These are phyloP conservation scores for Scaptomyza cyrtandrae DNA, from an alignment of 2,888 invertebrate genomes.

Conservation along the genomic window DNA sequence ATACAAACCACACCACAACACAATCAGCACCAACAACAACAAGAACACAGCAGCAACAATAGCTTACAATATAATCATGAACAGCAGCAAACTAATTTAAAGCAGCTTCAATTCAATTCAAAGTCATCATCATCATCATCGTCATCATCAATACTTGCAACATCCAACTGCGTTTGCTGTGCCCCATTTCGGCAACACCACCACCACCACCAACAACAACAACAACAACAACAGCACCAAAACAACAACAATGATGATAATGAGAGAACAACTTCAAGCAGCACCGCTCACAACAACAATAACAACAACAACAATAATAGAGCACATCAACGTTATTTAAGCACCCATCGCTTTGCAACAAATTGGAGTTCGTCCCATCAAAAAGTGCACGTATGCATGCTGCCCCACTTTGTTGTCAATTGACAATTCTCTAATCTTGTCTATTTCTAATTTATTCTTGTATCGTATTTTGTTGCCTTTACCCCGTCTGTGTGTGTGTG, in stretches of 20 bases:
- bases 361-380: slow-evolving; percentile 81
- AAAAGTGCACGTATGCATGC: slow-evolving; percentile 84
- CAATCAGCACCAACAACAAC: slow-evolving; percentile 29
- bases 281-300: slow-evolving; percentile 20
- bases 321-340: slow-evolving; percentile 54
- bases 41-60: slow-evolving; percentile 14
- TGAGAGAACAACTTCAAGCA: not conserved
- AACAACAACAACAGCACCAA: slow-evolving; percentile 2
- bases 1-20: slow-evolving; percentile 46
- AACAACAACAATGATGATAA: not conserved
- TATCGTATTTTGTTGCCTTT: too few relatives aligned
- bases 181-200: slow-evolving; percentile 35
- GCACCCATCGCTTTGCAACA: slow-evolving; percentile 65
- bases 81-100: slow-evolving; percentile 34
- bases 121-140: too few relatives aligned
- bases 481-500: not conserved
- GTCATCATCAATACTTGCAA: slow-evolving; percentile 26
- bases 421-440: not conserved
- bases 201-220: slow-evolving; percentile 18
- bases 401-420: slow-evolving; percentile 50
- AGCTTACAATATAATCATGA: slow-evolving; percentile 18
- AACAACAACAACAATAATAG: slow-evolving; percentile 26
- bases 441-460: not conserved
- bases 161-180: slow-evolving; percentile 32
- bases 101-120: slow-evolving; percentile 43